These are phyloP conservation scores for Oreochromis niloticus DNA, from an alignment of 2,113 vertebrate species.

Conservation along the genomic window DNA sequence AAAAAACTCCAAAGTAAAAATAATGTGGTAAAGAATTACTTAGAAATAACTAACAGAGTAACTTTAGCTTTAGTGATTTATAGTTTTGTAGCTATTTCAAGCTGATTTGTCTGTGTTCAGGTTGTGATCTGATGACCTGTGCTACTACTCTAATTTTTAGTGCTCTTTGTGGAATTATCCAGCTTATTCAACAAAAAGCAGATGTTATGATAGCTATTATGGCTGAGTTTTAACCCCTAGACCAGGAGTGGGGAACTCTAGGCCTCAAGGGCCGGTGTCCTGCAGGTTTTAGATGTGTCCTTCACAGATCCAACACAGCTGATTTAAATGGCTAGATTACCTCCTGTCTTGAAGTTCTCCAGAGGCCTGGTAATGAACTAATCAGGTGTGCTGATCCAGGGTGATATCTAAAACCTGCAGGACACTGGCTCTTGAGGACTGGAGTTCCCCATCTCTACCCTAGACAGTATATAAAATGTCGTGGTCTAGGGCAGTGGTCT, in stretches of 20 bases:
- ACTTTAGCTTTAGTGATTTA: background rate
- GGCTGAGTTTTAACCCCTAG: background rate
- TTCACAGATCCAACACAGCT: too few species aligned
- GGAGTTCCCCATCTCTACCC: too few species aligned
- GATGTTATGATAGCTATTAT: background rate
- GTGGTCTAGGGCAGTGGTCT: too few species aligned
- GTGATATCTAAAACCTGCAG: too few species aligned
- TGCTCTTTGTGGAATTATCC: background rate
- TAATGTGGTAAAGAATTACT: background rate
- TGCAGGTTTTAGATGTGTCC: too few species aligned
- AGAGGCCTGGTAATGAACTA: too few species aligned
- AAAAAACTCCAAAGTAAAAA: background rate
- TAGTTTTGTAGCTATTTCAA: background rate
- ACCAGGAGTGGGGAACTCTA: background rate
- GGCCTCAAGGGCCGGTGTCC: background rate
- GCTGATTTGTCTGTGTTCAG: background rate
- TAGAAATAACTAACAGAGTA: background rate
- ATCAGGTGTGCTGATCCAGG: too few species aligned
- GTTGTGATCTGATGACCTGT: background rate
- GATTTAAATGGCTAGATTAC: too few species aligned
- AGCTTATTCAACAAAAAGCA: background rate
- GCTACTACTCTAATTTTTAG: background rate
- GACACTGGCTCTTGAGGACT: too few species aligned
- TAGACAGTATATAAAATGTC: too few species aligned
- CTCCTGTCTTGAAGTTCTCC: too few species aligned